Percentiles rank a stretch among this genome's conserved stretches.
Evolutionary conservation across 2,888 invertebrate genomes (phyloP).

Genomic region (Plusia festucae): DNA sequence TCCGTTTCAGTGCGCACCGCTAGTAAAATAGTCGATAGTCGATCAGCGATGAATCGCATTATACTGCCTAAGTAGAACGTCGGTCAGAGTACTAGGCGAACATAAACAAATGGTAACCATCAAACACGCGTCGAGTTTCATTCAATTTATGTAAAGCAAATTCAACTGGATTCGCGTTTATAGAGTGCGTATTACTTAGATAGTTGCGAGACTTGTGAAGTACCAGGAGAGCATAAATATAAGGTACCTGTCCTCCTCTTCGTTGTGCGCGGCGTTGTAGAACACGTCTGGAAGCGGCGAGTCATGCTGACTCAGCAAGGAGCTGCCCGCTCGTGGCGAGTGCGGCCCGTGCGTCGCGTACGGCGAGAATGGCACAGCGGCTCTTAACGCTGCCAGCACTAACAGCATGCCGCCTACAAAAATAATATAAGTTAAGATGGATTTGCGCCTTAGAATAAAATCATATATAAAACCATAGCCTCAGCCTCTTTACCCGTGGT

Average conservation of each 20-base stretch:
- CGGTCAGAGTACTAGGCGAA: not conserved
- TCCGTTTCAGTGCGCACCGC: not conserved
- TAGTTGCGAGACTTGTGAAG: not conserved
- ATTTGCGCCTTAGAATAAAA: too few species aligned
- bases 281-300: constrained; percentile 84
- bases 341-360: constrained; percentile 85
- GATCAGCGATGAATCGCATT: constrained; percentile 3
- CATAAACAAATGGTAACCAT: constrained; percentile 5
- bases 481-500: too few species aligned
- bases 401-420: constrained; percentile 80
- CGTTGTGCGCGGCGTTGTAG: constrained; percentile 81
- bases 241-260: constrained; percentile 80
- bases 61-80: not conserved
- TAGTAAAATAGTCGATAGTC: constrained; percentile 2
- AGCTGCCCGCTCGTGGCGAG: constrained; percentile 84
- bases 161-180: not conserved
- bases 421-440: not conserved
- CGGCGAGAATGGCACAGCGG: constrained; percentile 85
- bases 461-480: too few species aligned
- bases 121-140: not conserved
- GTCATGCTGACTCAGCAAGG: constrained; percentile 84
- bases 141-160: not conserved
- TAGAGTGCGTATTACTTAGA: not conserved
- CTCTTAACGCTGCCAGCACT: constrained; percentile 80
- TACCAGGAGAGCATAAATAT: constrained; percentile 1